These are phyloP conservation scores for Balearica regulorum DNA, from an alignment of 2,797 vertebrate species.

Conservation along the genomic window DNA sequence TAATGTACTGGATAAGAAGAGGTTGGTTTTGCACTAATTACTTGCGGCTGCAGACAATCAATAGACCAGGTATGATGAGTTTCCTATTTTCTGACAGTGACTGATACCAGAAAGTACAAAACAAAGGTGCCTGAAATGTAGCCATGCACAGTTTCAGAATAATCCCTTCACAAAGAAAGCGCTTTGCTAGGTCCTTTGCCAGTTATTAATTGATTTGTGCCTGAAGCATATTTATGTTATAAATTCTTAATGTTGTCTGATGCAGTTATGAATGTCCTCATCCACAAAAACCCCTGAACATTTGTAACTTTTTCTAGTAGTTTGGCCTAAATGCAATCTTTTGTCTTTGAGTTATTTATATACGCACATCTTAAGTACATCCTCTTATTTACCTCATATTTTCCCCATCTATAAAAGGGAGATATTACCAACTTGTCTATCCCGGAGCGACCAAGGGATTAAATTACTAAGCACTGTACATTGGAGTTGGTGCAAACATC, in stretches of 20 bases:
- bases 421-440: neutral
- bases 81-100: neutral
- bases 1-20: neutral
- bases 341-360: neutral
- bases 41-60: neutral
- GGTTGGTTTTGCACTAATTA: neutral
- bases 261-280: neutral
- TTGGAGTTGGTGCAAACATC: neutral
- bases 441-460: neutral
- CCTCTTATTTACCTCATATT: slow-evolving; percentile 1
- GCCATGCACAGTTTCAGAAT: neutral
- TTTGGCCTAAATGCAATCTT: neutral
- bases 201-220: slow-evolving; percentile 18
- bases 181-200: neutral
- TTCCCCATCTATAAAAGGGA: neutral
- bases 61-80: neutral
- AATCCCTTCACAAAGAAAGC: neutral
- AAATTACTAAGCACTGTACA: neutral
- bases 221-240: neutral
- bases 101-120: neutral
- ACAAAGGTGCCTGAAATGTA: neutral
- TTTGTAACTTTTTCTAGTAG: neutral
- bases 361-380: neutral
- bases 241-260: slow-evolving; percentile 39
- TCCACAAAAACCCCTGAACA: neutral